Evolutionary conservation across 2,113 vertebrate species (phyloP).

Genomic region (Sitta europaea): DNA sequence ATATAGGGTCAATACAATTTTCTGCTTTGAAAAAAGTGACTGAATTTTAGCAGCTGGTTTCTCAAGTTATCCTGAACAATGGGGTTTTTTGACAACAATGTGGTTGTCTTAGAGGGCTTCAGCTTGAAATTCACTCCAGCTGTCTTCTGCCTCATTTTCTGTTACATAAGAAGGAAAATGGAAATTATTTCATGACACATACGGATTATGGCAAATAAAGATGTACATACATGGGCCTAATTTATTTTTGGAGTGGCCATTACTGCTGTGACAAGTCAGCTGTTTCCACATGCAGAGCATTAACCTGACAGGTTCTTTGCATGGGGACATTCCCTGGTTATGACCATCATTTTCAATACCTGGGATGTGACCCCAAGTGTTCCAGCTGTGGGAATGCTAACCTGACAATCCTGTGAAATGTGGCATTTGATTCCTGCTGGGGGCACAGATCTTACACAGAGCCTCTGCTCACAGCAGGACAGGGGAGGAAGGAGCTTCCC

Average conservation of each 20-base stretch:
- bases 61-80: neutral
- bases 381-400: neutral
- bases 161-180: neutral
- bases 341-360: neutral
- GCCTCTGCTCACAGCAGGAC: neutral
- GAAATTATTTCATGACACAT: neutral
- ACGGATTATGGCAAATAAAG: neutral
- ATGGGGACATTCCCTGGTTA: rapidly evolving
- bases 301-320: neutral
- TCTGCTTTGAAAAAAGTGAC: neutral
- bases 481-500: neutral
- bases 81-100: neutral
- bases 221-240: neutral
- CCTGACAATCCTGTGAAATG: neutral
- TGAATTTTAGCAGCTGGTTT: neutral
- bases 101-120: neutral
- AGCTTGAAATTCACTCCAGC: neutral
- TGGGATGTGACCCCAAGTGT: neutral
- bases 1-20: neutral
- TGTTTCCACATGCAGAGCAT: neutral
- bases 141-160: neutral
- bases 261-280: neutral
- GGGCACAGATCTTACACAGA: neutral
- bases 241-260: neutral
- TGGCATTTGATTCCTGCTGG: neutral